Evolutionary conservation across 2,113 vertebrate genomes (phyloP).

Genomic region (Dipodomys stephensi): DNA sequence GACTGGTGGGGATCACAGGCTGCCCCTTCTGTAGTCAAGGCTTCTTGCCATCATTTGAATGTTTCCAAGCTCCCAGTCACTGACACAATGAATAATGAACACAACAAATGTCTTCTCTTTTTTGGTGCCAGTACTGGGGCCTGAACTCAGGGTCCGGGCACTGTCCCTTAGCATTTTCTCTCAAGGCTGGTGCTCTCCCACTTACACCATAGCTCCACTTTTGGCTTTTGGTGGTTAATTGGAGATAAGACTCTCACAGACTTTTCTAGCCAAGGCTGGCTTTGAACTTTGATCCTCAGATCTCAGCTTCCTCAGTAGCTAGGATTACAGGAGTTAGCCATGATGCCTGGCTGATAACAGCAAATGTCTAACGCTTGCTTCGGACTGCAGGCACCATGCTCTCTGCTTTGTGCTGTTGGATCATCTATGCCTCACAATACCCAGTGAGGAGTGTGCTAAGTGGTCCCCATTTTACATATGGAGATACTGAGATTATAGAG

Average conservation of each 20-base stretch:
- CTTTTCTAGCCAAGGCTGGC: too few relatives aligned
- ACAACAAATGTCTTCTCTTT: background rate
- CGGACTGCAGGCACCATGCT: background rate
- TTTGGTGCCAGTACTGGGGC: too few relatives aligned
- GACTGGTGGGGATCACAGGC: background rate
- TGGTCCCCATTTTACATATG: background rate
- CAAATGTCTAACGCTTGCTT: background rate
- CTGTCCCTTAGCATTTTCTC: too few relatives aligned
- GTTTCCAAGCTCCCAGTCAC: background rate
- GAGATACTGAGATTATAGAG: background rate
- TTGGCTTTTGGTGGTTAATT: too few relatives aligned
- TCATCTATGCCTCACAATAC: background rate
- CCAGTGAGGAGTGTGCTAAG: background rate
- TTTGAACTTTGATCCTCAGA: too few relatives aligned
- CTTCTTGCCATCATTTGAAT: background rate
- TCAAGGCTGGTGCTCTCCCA: too few relatives aligned
- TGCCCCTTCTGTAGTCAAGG: background rate
- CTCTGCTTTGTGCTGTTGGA: rapidly evolving
- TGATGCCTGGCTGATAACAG: background rate
- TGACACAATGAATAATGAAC: background rate
- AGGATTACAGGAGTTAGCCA: too few relatives aligned
- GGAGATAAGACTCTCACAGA: too few relatives aligned
- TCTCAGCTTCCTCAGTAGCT: too few relatives aligned
- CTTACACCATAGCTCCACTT: too few relatives aligned
- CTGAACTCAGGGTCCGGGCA: too few relatives aligned